Evolutionary conservation across 2,888 invertebrate genomes (phyloP), one percentile per base, ranked within the genome.

Genomic region (Drosophila aldrichi): DNA sequence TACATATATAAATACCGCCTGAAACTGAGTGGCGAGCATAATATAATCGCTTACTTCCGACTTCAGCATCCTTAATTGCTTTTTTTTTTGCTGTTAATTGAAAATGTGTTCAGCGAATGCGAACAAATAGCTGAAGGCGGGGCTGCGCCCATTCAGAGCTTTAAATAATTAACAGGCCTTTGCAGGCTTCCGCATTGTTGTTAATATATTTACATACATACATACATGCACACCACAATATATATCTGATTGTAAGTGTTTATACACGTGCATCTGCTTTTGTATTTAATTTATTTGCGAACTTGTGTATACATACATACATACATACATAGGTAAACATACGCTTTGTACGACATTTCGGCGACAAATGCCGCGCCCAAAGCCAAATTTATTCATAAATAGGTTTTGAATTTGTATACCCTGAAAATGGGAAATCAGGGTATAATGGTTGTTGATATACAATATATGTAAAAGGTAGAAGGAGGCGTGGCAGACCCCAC

Each of bases 71-170:
- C 49, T 34, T 49, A 20, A 34, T 34, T 78, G 81, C 73, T 38
- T 70, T 73, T 81, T 82, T 29, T 48, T 48, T n/a, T 7, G 32
- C 60, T 65, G 68, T 80, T 86, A 83, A 84, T 84, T 84, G 83
- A 83, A 86, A 84, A 77, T 86, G 79, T 77, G 69, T 76, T 78
- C 83, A 76, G 41, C 76, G 68, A 79, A 72, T 66, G 71, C 63
- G 59, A 80, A 78, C 73, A 85, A 83, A 58, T 51, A 38, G 34
- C 41, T 40, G 18, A 22, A 22, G n/a, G 34, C 36, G 22, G 14
- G 49, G 36, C 16, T 2, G 43, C 18, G 10, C 36, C 56, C 55
- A 62, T 43, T 54, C 32, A 43, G 44, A 25, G 70, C 41, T 63
- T 74, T 74, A 71, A 86, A 80, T 81, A 29, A 25, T 61, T 29